phyloP scores from a whole-genome alignment of 2,113 vertebrate genomes.

The Syngnathus floridae region DNA sequence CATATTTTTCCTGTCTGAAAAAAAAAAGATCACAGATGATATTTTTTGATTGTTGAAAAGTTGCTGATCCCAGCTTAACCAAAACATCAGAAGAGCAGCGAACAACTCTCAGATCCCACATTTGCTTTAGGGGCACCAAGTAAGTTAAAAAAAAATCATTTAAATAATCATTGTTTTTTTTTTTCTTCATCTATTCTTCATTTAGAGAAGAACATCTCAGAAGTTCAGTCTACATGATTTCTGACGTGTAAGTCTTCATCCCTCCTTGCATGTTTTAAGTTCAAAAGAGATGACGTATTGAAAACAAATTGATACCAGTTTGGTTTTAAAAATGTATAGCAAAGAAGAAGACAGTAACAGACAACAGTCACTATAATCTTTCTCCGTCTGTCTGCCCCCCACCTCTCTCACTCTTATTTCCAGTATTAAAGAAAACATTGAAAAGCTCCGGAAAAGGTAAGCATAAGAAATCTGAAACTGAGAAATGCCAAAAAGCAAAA shows the following conservation, averaged over 20 bases:
- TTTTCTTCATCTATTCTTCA: conserved; percentile 14
- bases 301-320: no score
- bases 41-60: no score
- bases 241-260: conserved; percentile 62
- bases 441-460: conserved; percentile 69
- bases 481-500: neutral
- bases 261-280: neutral
- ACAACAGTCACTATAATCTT: conserved; percentile 3
- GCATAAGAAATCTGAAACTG: neutral
- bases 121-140: neutral
- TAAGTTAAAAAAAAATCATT: neutral
- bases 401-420: conserved; percentile 19
- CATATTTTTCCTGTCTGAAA: no score
- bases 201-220: conserved; percentile 66
- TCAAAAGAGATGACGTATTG: neutral
- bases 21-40: no score
- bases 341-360: neutral
- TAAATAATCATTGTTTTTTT: neutral
- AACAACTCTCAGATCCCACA: no score
- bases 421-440: conserved; percentile 72
- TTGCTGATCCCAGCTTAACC: no score
- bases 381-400: no score
- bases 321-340: no score
- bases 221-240: conserved; percentile 54
- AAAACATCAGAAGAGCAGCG: no score